Conservation (phyloP, 2,888 invertebrate species). For the Hydrotaea cyrtoneurina region DNA sequence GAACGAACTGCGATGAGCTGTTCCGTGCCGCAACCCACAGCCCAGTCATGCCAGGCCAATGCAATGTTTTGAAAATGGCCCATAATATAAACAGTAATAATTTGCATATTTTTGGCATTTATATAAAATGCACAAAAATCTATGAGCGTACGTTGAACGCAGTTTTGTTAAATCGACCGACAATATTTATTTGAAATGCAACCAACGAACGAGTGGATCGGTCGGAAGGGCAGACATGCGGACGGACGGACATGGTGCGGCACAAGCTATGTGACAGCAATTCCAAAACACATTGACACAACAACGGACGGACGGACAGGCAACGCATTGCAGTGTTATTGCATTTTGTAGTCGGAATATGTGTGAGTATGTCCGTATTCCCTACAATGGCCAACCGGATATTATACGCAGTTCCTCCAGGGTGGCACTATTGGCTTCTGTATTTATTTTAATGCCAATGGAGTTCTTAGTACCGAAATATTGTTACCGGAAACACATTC, state of each 20-base stretch:
- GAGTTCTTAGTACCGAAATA: no score
- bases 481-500: no score
- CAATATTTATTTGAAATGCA: conserved; percentile 41
- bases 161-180: conserved; percentile 44
- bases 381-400: conserved; percentile 18
- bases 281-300: conserved; percentile 30
- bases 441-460: no score
- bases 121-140: conserved; percentile 46
- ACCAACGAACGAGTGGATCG: not conserved
- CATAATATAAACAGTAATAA: conserved; percentile 48
- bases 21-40: not conserved
- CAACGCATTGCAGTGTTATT: conserved; percentile 56
- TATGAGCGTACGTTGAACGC: conserved; percentile 23
- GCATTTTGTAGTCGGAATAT: conserved; percentile 6
- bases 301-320: conserved; percentile 23
- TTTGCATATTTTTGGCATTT: conserved; percentile 58
- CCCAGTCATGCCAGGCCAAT: not conserved
- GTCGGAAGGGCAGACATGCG: not conserved
- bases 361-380: not conserved
- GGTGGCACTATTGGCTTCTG: not conserved
- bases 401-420: not conserved
- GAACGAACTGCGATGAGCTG: no score
- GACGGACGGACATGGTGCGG: not conserved
- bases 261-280: not conserved
- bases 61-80: conserved; percentile 6